Evolutionary conservation across 2,888 invertebrate genomes (phyloP), one percentile per base, ranked within the genome.

Genomic region (Amorpha juglandis): DNA sequence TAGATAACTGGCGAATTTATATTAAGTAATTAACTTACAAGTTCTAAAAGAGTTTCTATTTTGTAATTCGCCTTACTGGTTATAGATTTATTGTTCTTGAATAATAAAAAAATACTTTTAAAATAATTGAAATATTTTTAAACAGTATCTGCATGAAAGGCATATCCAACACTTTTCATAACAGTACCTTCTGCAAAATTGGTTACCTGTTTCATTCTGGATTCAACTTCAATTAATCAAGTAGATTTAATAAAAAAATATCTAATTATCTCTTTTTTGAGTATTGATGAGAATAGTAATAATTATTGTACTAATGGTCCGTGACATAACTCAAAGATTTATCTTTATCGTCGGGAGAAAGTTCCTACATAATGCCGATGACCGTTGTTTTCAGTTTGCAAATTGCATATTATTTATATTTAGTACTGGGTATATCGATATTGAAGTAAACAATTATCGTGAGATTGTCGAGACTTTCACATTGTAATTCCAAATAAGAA

Each of bases 351-450:
- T 12, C 58, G 9, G 38, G 64, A 48, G 64, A 65, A 58, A 65
- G 64, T 58, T 16, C 19, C 47, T 12, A 62, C n/a, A 3, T 58
- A 58, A 65, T 58, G 58, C 58, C 47, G 12, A 47, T 35, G 55
- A 47, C 45, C 47, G 55, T 53, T 45, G 64, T 55, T 55, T 64
- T 27, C 27, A 27, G 35, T 47, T 21, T 33, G 14, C 16, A 63
- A 62, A 21, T 65, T 48, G 38, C 58, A 33, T 48, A 65, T 58
- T 55, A 55, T 47, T 53, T 19, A 16, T 38, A 64, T 35, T 33
- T 21, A 21, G 21, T 33, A 11, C 21, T 9, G 11, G 55, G 11
- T 38, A 55, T 27, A 38, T 16, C 55, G 35, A 38, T 38, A 38
- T 38, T 35, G 42, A 9, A 58, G 38, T 58, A 35, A 53, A 53